Evolutionary conservation across 1,140 invertebrate genomes (phyloP), one percentile per base, ranked within the genome.

Genomic region (Eulimnadia texana): DNA sequence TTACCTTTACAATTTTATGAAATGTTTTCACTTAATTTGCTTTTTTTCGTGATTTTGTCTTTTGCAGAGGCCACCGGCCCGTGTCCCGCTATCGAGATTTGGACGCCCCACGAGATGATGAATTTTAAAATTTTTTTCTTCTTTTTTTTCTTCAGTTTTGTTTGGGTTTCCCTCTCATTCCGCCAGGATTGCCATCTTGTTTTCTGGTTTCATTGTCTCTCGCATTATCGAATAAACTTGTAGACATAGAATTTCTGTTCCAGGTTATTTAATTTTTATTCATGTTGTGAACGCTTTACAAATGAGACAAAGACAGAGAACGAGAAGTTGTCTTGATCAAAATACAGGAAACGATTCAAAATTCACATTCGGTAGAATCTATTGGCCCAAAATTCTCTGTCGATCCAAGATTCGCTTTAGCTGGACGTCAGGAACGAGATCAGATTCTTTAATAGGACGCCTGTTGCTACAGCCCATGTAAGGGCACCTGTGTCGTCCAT

Each of bases 1-100:
- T 56, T 64, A 13, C 13, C 24, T 61, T 16, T 55, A 27, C 28
- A 60, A n/a, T 22, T 20, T 11, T 20, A 29, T 57, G 24, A 13
- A 25, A 25, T 27, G 47, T 33, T 65, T 58, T 62, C 25, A 56
- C 56, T 27, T 50, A 24, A 28, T 61, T 16, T 60, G 29, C n/a
- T 27, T 53, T 25, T 50, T 24, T 28, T 49, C 25, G 25, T 28
- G 42, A 27, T 49, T 52, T 27, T 23, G 51, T 56, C 53, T 60
- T 66, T 62, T 68, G 82, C 72, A 81, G 80, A 69, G 81, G 79
- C 68, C 80, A 79, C 67, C 81, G 88, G 72, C 85, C 86, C 66
- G 82, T 90, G 67, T 88, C 91, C 70, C 87, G 90, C 76, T 93
- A 93, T 77, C 79, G 89, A 71, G 90, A 93, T 76, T 81, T 93